phyloP scores from a whole-genome alignment of 35 echinoderm and acorn worm genomes.

The Lytechinus variegatus region DNA sequence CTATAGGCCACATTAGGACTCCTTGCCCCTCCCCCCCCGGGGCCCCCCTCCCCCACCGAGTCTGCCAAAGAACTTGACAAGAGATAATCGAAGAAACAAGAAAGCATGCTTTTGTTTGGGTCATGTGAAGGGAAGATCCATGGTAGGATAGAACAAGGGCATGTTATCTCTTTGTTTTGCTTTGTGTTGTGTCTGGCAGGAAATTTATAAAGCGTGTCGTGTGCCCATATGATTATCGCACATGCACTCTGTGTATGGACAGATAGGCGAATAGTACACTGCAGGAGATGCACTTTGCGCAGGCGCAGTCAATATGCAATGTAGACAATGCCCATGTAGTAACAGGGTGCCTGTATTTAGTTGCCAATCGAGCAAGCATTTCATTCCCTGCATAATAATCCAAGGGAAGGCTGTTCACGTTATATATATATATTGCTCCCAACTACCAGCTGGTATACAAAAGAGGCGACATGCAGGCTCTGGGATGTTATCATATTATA shows the following conservation, averaged over 20 bases:
- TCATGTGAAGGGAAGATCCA: neutral
- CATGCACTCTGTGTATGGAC: neutral
- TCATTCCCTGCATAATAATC: neutral
- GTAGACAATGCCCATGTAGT: neutral
- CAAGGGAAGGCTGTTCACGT: neutral
- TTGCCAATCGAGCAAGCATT: neutral
- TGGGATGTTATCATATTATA: conserved; percentile 20
- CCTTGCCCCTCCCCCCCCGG: no score
- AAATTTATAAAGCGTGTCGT: neutral
- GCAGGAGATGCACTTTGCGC: neutral
- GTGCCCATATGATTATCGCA: neutral
- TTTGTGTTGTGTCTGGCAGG: conserved; percentile 40
- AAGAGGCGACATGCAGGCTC: neutral
- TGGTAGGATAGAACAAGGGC: neutral
- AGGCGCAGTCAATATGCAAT: conserved; percentile 39
- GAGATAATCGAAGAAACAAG: neutral
- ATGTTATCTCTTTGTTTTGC: neutral
- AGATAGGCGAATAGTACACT: neutral
- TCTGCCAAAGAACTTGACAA: neutral
- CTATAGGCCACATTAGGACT: no score
- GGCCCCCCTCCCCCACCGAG: no score
- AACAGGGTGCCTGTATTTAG: conserved; percentile 1
- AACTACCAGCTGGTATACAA: neutral
- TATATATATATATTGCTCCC: neutral
- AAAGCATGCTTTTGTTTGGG: neutral